A percentile compares a stretch with the other conserved stretches of the same genome.
phyloP scores from a whole-genome alignment of 2,113 vertebrate genomes.

The Alethe castanea region DNA sequence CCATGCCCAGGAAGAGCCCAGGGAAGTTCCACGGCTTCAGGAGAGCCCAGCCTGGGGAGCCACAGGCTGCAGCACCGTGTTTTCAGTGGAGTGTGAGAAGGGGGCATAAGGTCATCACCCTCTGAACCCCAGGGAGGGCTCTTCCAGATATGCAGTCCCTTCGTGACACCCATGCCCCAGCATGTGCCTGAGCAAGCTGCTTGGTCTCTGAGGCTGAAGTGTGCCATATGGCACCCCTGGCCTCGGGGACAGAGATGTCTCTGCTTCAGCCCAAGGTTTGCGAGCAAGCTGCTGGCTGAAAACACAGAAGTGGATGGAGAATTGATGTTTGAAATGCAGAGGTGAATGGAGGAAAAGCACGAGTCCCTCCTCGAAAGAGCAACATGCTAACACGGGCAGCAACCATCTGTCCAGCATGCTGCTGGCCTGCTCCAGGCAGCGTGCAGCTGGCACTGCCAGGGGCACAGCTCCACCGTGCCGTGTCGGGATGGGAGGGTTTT shows the following conservation, averaged over 20 bases:
- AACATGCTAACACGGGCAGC: background rate
- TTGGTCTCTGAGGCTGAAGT: background rate
- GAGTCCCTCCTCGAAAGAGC: background rate
- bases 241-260: background rate
- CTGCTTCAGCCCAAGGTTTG: background rate
- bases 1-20: background rate
- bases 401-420: background rate
- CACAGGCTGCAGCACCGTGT: accelerated
- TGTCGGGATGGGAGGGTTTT: accelerated
- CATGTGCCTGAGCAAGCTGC: background rate
- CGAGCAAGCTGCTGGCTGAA: background rate
- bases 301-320: background rate
- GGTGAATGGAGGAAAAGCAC: background rate
- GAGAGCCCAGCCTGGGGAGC: background rate
- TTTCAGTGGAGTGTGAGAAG: background rate
- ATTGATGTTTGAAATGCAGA: background rate
- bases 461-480: accelerated
- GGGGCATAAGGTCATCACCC: background rate
- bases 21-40: background rate
- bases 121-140: background rate
- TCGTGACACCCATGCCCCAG: background rate
- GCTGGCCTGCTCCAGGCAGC: background rate
- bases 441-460: background rate
- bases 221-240: background rate
- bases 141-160: background rate